Conservation (phyloP, 1,140 invertebrate species). For the Paramacrobiotus metropolitanus region DNA sequence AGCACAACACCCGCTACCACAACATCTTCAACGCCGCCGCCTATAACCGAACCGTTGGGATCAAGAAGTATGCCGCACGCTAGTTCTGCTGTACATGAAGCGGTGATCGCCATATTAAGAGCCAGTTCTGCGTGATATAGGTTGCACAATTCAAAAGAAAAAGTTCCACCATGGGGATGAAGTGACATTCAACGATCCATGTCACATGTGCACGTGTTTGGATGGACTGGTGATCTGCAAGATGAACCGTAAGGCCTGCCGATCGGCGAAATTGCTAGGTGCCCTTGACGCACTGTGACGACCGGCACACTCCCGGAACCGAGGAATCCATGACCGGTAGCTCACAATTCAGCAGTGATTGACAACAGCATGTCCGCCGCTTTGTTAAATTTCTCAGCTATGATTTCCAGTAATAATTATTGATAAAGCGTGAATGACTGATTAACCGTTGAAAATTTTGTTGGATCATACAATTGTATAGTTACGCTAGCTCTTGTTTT, state of each 20-base stretch:
- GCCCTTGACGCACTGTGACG: not conserved
- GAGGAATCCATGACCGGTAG: too few relatives aligned
- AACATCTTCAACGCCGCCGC: not conserved
- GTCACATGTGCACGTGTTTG: not conserved
- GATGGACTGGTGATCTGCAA: constrained; percentile 1
- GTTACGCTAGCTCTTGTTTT: too few relatives aligned
- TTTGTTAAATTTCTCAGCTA: too few relatives aligned
- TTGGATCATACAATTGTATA: too few relatives aligned
- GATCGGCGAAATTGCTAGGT: not conserved
- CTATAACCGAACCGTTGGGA: not conserved
- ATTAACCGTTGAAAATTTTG: too few relatives aligned
- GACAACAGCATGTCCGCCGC: too few relatives aligned
- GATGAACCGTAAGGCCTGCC: not conserved
- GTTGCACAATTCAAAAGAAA: constrained; percentile 1
- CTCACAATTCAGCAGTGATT: too few relatives aligned
- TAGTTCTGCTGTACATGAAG: too few relatives aligned
- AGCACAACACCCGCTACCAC: not conserved
- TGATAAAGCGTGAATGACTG: too few relatives aligned
- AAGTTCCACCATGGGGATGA: not conserved
- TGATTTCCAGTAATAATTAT: too few relatives aligned
- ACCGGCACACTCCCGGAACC: too few relatives aligned
- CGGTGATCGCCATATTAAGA: too few relatives aligned
- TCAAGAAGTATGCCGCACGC: not conserved
- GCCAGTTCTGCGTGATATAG: not conserved
- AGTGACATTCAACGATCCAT: not conserved